Evolutionary conservation across 2,113 vertebrate species (phyloP).

Genomic region (Bufo gargarizans): DNA sequence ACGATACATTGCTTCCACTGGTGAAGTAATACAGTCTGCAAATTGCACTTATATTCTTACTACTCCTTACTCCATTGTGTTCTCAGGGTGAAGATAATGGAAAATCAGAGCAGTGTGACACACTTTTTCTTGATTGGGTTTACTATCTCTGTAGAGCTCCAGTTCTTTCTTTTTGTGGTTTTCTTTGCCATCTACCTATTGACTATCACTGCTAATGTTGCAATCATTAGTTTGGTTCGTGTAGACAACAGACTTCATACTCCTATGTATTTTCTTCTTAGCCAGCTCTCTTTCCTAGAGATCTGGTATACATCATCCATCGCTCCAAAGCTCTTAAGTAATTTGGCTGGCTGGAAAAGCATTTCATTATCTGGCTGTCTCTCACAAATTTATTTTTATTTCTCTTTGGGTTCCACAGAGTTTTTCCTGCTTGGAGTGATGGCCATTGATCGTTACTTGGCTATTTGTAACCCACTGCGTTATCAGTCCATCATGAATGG

Average conservation of each 20-base stretch:
- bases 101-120: slow-evolving; percentile 51
- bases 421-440: slow-evolving; percentile 57
- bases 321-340: slow-evolving; percentile 52
- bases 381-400: slow-evolving; percentile 59
- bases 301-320: slow-evolving; percentile 52
- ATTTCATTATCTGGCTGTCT: slow-evolving; percentile 55
- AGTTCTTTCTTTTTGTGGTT: slow-evolving; percentile 46
- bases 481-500: slow-evolving; percentile 50
- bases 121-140: slow-evolving; percentile 50
- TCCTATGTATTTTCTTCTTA: slow-evolving; percentile 63
- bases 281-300: slow-evolving; percentile 60
- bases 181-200: slow-evolving; percentile 47
- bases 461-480: slow-evolving; percentile 52
- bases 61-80: background rate
- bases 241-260: slow-evolving; percentile 57
- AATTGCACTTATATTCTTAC: background rate
- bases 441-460: slow-evolving; percentile 55
- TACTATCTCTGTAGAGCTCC: slow-evolving; percentile 41
- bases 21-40: background rate
- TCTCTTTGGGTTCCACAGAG: slow-evolving; percentile 62
- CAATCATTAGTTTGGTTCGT: slow-evolving; percentile 58
- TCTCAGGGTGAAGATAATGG: slow-evolving; percentile 47
- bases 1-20: background rate
- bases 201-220: slow-evolving; percentile 50
- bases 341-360: slow-evolving; percentile 58